A percentile compares a stretch with the other conserved stretches of the same genome.
Evolutionary conservation across 2,888 invertebrate genomes (phyloP).

Genomic region (Platynereis dumerilii): DNA sequence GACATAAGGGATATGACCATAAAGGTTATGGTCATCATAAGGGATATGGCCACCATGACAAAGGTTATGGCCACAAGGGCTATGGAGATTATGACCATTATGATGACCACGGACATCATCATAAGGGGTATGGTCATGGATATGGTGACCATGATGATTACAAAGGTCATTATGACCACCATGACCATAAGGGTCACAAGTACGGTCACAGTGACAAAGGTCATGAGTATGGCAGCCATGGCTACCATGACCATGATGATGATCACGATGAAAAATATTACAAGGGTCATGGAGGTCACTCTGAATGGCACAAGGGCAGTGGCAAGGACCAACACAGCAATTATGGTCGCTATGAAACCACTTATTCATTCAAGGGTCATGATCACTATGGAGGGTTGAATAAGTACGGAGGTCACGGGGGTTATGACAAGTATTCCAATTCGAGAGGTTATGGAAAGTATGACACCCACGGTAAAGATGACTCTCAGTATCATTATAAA

Average conservation of each 20-base stretch:
- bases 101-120: background rate
- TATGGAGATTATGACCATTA: slow-evolving; percentile 7
- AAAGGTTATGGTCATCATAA: background rate
- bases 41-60: background rate
- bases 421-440: background rate
- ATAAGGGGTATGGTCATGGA: background rate
- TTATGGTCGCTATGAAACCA: background rate
- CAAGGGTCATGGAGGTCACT: background rate
- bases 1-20: background rate
- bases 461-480: background rate
- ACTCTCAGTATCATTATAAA: background rate
- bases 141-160: background rate
- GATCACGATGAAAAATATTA: slow-evolving; percentile 8
- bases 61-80: background rate
- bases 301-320: background rate
- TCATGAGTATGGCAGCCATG: background rate
- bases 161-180: background rate
- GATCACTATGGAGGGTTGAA: background rate
- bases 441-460: background rate
- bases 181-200: slow-evolving; percentile 6
- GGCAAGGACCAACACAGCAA: background rate
- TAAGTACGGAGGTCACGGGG: background rate
- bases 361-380: background rate
- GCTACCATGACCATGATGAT: slow-evolving; percentile 11
- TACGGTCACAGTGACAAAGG: background rate